Percentiles rank a stretch among this genome's conserved stretches.
Conservation (phyloP, 2,888 invertebrate species). For the Hesperia comma region DNA sequence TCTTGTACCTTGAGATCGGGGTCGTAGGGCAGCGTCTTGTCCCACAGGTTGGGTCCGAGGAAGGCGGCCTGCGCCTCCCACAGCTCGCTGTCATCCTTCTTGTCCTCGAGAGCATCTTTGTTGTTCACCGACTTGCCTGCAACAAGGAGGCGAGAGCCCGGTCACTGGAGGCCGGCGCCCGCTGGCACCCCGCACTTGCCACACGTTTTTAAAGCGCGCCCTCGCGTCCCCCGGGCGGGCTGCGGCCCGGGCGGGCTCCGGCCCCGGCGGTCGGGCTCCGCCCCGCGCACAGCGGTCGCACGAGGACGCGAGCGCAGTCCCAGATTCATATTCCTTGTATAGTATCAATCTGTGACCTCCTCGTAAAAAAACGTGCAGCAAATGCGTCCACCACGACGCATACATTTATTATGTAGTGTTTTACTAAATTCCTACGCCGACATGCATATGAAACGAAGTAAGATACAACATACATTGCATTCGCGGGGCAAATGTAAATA, state of each 20-base stretch:
- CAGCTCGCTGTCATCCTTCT: constrained; percentile 92
- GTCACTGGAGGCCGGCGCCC: constrained; percentile 61
- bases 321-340: too few species aligned
- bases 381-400: too few species aligned
- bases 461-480: constrained; percentile 14
- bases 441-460: neutral
- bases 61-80: constrained; percentile 98
- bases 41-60: constrained; percentile 98
- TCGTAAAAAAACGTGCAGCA: too few species aligned
- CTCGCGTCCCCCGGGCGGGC: neutral
- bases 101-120: constrained; percentile 87
- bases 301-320: too few species aligned
- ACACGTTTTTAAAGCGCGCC: neutral
- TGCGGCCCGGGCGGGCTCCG: too few species aligned
- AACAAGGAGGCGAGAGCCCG: constrained; percentile 73
- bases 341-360: too few species aligned
- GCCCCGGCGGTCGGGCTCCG: too few species aligned
- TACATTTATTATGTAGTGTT: too few species aligned
- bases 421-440: too few species aligned
- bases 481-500: constrained; percentile 25
- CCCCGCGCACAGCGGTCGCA: too few species aligned
- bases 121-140: constrained; percentile 85
- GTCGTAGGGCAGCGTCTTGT: constrained; percentile 95
- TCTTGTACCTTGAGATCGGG: constrained; percentile 97
- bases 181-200: constrained; percentile 21